These are phyloP conservation scores for Ischnura elegans DNA, from an alignment of 2,888 invertebrate genomes.

Conservation along the genomic window DNA sequence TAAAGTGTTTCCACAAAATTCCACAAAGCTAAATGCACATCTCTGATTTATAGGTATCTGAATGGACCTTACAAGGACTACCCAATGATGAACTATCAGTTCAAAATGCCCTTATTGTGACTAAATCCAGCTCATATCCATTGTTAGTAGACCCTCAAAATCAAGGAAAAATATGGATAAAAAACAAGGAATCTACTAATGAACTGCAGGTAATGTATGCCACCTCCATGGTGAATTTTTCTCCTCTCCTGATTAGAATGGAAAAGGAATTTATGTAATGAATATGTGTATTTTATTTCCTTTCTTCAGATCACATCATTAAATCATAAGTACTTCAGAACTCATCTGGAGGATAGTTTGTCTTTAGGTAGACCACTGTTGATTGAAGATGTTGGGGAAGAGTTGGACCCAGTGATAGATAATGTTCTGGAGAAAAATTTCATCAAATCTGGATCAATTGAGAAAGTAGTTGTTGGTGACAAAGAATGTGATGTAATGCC, in stretches of 20 bases:
- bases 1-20: too few relatives aligned
- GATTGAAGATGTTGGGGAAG: constrained; percentile 97
- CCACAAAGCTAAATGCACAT: too few relatives aligned
- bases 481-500: constrained; percentile 98
- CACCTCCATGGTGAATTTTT: too few relatives aligned
- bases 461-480: constrained; percentile 94
- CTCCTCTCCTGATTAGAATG: too few relatives aligned
- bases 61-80: constrained; percentile 97
- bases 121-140: constrained; percentile 96
- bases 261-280: too few relatives aligned
- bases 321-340: constrained; percentile 97
- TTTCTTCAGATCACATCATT: constrained; percentile 90
- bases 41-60: constrained; percentile 81
- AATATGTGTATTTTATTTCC: constrained; percentile 68
- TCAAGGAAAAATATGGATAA: constrained; percentile 99
- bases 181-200: constrained; percentile 93
- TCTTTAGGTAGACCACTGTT: constrained; percentile 93
- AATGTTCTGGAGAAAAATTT: constrained; percentile 98
- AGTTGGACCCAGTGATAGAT: constrained; percentile 97
- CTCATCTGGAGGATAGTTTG: constrained; percentile 92
- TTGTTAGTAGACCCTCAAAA: constrained; percentile 97
- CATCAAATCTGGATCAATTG: constrained; percentile 97
- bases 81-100: constrained; percentile 98
- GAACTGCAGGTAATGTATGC: constrained; percentile 85
- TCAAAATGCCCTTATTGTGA: constrained; percentile 97